Conservation (phyloP, 2,113 vertebrate species). For the mouse (Mus musculus) region GRCm39 chr11:10019001-10019500, state of each 20-base stretch:
- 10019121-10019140: neutral
- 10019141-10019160: neutral
- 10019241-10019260: neutral
- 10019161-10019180: fast-evolving
- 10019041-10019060: neutral
- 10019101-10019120: neutral
- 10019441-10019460: slow-evolving; percentile 43
- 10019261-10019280: neutral
- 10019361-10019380: neutral
- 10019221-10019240: neutral
- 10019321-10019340: slow-evolving; percentile 24
- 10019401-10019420: slow-evolving; percentile 10
- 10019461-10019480: neutral
- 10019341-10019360: neutral
- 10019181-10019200: no score
- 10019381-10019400: neutral
- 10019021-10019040: neutral
- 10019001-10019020: neutral
- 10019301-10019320: slow-evolving; percentile 19
- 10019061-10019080: neutral
- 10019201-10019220: fast-evolving
- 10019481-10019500: slow-evolving; percentile 71
- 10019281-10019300: slow-evolving; percentile 8
- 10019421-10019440: neutral
- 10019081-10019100: neutral